These are phyloP conservation scores for Xerus inauris DNA, from an alignment of 2,113 vertebrate species.

Conservation along the genomic window DNA sequence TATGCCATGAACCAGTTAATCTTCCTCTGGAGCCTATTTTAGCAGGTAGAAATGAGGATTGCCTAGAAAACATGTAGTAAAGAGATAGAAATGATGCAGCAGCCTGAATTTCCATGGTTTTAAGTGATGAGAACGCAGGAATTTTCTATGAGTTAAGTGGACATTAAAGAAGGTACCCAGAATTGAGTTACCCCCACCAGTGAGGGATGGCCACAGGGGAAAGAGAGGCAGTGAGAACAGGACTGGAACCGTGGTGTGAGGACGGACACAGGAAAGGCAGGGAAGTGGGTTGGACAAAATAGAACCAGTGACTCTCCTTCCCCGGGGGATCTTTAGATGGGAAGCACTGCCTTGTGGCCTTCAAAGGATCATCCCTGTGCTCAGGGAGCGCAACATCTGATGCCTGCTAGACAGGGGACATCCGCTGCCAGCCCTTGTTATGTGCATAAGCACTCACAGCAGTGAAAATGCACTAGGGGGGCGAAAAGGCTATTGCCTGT, in stretches of 20 bases:
- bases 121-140: background rate
- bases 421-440: background rate
- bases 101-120: background rate
- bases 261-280: background rate
- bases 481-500: background rate
- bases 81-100: background rate
- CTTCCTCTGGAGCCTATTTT: background rate
- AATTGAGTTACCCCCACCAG: background rate
- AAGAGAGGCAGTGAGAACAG: background rate
- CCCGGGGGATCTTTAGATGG: background rate
- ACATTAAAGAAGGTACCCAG: background rate
- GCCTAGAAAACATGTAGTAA: background rate
- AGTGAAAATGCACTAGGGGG: background rate
- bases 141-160: background rate
- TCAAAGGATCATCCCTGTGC: background rate
- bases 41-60: background rate
- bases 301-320: background rate
- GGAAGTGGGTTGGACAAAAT: background rate
- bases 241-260: no score
- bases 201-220: background rate
- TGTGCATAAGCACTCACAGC: background rate
- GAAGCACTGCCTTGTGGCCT: background rate
- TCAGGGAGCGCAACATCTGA: background rate
- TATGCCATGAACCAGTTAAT: background rate
- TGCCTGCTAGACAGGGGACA: background rate